Percentiles rank a stretch among this genome's conserved stretches.
Evolutionary conservation across 2,888 invertebrate genomes (phyloP).

Genomic region (Habrosyne pyritoides): DNA sequence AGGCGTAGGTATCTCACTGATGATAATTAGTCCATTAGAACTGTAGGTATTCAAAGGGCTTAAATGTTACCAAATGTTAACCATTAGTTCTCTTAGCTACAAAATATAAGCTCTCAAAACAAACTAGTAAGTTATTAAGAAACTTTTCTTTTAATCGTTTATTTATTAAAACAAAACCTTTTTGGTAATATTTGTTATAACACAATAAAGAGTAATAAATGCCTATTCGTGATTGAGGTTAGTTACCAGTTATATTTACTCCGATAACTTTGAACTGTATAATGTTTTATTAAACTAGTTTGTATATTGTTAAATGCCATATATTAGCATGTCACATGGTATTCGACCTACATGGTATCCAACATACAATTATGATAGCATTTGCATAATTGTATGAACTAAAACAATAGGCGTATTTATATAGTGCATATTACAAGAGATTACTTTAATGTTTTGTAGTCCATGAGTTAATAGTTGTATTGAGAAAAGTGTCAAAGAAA

Average conservation of each 20-base stretch:
- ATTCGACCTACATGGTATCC: background rate
- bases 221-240: background rate
- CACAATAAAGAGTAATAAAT: background rate
- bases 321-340: background rate
- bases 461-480: too few species aligned
- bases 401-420: conserved; percentile 24
- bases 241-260: background rate
- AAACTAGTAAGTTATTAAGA: background rate
- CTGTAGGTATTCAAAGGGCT: too few species aligned
- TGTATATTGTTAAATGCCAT: background rate
- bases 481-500: too few species aligned
- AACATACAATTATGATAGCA: conserved; percentile 20
- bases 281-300: background rate
- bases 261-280: background rate
- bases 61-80: too few species aligned
- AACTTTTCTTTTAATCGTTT: background rate
- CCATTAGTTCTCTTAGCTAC: too few species aligned
- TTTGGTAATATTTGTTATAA: background rate
- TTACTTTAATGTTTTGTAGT: conserved; percentile 19
- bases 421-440: conserved; percentile 19
- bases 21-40: too few species aligned
- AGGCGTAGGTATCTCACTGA: too few species aligned
- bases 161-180: background rate
- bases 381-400: conserved; percentile 31
- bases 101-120: background rate